These are phyloP conservation scores for Mantis religiosa DNA, from an alignment of 2,888 invertebrate species.

Conservation along the genomic window DNA sequence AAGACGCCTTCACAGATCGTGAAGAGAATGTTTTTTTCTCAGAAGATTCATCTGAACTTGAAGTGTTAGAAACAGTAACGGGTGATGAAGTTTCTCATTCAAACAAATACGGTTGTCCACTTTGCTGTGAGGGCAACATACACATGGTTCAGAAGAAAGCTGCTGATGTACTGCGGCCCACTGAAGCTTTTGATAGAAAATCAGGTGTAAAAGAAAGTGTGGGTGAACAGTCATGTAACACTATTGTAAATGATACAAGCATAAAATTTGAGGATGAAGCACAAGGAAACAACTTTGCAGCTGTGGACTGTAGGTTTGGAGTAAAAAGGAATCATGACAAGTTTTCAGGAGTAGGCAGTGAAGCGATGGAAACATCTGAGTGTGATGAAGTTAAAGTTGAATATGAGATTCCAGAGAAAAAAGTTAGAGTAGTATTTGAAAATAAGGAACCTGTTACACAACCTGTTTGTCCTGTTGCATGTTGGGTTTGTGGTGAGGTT, in stretches of 20 bases:
- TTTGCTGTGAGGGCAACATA: conserved; percentile 13
- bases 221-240: background rate
- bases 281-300: background rate
- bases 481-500: background rate
- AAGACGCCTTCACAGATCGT: background rate
- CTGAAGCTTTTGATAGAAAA: background rate
- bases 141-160: background rate
- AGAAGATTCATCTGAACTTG: background rate
- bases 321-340: background rate
- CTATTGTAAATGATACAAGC: background rate
- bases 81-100: background rate
- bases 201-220: background rate
- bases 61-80: background rate
- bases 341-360: background rate
- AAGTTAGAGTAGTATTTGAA: background rate
- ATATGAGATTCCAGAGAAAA: background rate
- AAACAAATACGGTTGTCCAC: conserved; percentile 1
- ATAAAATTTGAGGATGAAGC: background rate
- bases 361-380: background rate
- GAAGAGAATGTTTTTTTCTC: background rate
- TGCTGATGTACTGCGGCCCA: background rate
- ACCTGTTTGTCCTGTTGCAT: background rate
- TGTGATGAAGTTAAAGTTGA: background rate
- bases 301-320: background rate
- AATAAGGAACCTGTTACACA: background rate